Conservation (phyloP, 2,888 invertebrate species). For the Micropterix aruncella region DNA sequence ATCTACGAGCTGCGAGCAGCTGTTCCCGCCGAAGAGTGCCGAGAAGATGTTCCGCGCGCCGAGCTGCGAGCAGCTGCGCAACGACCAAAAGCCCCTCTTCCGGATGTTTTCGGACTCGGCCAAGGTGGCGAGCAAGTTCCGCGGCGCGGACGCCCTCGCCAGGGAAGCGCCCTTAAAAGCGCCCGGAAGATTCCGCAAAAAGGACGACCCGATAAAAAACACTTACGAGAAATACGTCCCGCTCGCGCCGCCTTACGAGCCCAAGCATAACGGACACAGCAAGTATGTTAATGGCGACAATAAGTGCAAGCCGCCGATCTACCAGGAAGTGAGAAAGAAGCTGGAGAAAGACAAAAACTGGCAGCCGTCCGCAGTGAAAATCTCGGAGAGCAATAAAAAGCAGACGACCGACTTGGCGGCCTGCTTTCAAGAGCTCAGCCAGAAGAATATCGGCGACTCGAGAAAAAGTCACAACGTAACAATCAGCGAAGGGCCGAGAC, state of each 20-base stretch:
- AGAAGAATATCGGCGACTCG: conserved; percentile 23
- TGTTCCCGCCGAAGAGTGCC: conserved; percentile 28
- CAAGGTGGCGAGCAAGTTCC: conserved; percentile 25
- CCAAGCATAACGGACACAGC: too few species aligned
- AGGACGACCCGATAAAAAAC: conserved; percentile 20
- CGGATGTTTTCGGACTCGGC: conserved; percentile 29
- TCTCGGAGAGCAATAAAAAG: conserved; percentile 23
- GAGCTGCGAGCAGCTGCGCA: conserved; percentile 31
- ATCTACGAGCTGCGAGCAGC: conserved; percentile 36
- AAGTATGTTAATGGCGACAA: background rate
- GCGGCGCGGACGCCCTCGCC: conserved; percentile 24
- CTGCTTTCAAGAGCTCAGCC: conserved; percentile 31
- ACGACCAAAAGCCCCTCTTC: conserved; percentile 32
- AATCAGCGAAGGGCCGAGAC: conserved; percentile 13
- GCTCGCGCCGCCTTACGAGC: conserved; percentile 24
- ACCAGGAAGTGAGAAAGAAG: conserved; percentile 22
- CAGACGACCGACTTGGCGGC: conserved; percentile 22
- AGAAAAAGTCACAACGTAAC: conserved; percentile 28
- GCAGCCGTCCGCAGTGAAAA: conserved; percentile 17
- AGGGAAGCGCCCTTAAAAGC: conserved; percentile 11
- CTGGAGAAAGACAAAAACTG: conserved; percentile 27
- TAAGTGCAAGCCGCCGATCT: conserved; percentile 21
- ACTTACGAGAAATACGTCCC: conserved; percentile 36
- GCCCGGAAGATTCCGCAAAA: conserved; percentile 21
- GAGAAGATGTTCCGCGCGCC: conserved; percentile 33